Percentiles rank a stretch among this genome's conserved stretches.
These are phyloP conservation scores for Eupithecia exiguata DNA, from an alignment of 2,888 invertebrate species.

Conservation along the genomic window DNA sequence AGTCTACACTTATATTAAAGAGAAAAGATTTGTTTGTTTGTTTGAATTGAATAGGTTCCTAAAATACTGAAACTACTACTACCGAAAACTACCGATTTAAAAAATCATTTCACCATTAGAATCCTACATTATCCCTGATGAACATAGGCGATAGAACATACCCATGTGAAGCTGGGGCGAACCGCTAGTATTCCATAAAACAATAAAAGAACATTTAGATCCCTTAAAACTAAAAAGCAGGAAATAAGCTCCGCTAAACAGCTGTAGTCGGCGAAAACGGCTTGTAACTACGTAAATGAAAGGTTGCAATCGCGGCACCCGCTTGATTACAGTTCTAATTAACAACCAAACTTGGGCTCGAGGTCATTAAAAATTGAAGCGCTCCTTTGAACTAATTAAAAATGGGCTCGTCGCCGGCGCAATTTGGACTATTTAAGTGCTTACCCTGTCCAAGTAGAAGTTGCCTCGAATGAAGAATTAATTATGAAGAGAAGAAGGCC, in stretches of 20 bases:
- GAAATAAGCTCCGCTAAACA: conserved; percentile 35
- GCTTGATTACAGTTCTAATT: conserved; percentile 63
- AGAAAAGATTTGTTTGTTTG: no score
- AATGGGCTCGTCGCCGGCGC: conserved; percentile 79
- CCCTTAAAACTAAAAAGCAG: conserved; percentile 19
- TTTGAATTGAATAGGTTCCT: no score
- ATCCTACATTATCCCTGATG: no score
- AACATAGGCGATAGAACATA: no score
- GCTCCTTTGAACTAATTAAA: conserved; percentile 79
- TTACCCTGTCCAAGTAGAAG: conserved; percentile 77
- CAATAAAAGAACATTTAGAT: not conserved
- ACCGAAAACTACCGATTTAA: no score
- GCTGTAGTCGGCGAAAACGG: conserved; percentile 35
- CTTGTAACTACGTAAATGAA: conserved; percentile 54
- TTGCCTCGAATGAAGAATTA: conserved; percentile 83
- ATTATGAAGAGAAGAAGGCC: conserved; percentile 78
- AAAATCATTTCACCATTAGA: no score
- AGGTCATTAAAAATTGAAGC: conserved; percentile 77
- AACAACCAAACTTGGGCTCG: conserved; percentile 70
- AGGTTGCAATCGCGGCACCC: conserved; percentile 54
- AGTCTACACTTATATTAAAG: no score
- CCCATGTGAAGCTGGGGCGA: no score
- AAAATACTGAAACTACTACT: no score
- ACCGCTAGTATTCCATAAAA: no score
- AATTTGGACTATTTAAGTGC: conserved; percentile 82